Percentiles rank a stretch among this genome's conserved stretches.
Evolutionary conservation across 2,888 invertebrate genomes (phyloP).

Genomic region (Tuberolachnus salignus): DNA sequence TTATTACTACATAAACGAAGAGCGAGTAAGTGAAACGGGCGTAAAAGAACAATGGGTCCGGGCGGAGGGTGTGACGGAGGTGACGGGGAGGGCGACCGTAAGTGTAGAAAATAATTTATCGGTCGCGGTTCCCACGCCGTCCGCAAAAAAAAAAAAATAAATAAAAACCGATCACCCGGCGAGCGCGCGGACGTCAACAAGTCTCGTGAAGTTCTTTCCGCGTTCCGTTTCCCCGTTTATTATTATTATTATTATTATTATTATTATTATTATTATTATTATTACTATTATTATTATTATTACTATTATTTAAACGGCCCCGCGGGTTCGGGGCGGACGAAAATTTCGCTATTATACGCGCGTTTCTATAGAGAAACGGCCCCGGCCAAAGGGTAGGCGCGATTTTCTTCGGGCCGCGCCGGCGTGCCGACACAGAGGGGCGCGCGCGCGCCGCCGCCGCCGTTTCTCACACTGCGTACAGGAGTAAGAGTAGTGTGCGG

Average conservation of each 20-base stretch:
- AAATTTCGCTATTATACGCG: no score
- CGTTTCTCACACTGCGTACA: constrained; percentile 2
- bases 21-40: neutral
- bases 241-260: constrained; percentile 4
- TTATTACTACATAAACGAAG: constrained; percentile 29
- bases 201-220: constrained; percentile 54
- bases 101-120: no score
- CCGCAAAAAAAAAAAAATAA: no score
- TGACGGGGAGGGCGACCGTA: no score
- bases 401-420: constrained; percentile 13
- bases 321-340: neutral
- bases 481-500: no score
- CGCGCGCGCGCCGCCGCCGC: neutral
- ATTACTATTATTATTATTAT: no score
- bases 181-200: constrained; percentile 50
- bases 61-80: constrained; percentile 1
- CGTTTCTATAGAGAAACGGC: no score
- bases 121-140: constrained; percentile 53
- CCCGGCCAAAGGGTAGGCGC: neutral
- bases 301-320: constrained; percentile 3
- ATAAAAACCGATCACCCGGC: constrained; percentile 53
- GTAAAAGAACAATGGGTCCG: constrained; percentile 23
- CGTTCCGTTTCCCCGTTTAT: constrained; percentile 39
- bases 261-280: no score
- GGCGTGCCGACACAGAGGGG: no score